Evolutionary conservation across 2,888 invertebrate species (phyloP).

Genomic region (Allolobophora icterica): DNA sequence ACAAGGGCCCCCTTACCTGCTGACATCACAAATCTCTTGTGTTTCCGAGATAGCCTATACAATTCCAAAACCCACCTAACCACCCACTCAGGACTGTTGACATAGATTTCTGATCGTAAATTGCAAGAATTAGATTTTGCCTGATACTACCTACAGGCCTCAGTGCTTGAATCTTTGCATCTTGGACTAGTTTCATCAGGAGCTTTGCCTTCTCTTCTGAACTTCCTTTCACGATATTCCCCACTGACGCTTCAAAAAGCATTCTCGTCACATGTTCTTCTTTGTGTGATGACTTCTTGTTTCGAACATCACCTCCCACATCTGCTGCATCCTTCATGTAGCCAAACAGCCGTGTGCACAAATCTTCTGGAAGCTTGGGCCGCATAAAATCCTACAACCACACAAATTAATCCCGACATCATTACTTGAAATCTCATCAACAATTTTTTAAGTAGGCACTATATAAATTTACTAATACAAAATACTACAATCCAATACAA

Average conservation of each 20-base stretch:
- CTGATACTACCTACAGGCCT: neutral
- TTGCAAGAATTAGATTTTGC: neutral
- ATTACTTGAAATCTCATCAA: neutral
- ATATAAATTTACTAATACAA: too few species aligned
- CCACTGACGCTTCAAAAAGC: neutral
- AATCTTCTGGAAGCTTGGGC: constrained; percentile 7
- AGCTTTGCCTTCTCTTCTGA: neutral
- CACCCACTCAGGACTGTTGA: too few species aligned
- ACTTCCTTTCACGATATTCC: neutral
- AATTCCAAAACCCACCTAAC: too few species aligned
- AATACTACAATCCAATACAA: too few species aligned
- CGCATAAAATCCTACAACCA: constrained; percentile 14
- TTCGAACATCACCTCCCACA: neutral
- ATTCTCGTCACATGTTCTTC: neutral
- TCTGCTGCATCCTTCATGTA: neutral
- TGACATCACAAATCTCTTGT: neutral
- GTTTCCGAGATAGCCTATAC: too few species aligned
- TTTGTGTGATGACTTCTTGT: neutral
- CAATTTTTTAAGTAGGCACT: too few species aligned
- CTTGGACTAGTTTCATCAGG: neutral
- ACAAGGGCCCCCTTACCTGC: too few species aligned
- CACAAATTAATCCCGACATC: neutral
- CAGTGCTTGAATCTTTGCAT: neutral
- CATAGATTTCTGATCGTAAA: neutral
- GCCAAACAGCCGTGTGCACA: neutral